These are phyloP conservation scores for Vandiemenella viatica DNA, from an alignment of 2,888 invertebrate genomes.

Conservation along the genomic window DNA sequence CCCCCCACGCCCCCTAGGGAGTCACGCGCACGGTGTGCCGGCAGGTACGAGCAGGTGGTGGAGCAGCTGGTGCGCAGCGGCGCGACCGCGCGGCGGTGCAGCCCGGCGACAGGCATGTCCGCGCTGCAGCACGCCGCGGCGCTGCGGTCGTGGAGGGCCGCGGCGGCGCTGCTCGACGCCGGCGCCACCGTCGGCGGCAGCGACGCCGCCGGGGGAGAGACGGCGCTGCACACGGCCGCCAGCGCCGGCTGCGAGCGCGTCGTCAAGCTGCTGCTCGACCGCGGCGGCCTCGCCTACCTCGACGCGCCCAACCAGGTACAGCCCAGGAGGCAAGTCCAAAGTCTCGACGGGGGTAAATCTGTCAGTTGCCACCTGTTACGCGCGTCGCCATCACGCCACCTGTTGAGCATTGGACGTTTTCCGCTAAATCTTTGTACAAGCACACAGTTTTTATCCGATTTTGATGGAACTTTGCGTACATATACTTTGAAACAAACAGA, in stretches of 20 bases:
- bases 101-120: slow-evolving; percentile 23
- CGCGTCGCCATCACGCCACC: too few species aligned
- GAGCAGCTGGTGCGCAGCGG: slow-evolving; percentile 23
- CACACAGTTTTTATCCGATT: too few species aligned
- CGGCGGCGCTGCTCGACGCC: slow-evolving; percentile 24
- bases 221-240: slow-evolving; percentile 29
- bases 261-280: slow-evolving; percentile 15
- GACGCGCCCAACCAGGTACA: slow-evolving; percentile 16
- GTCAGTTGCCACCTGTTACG: too few species aligned
- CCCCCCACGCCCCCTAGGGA: too few species aligned
- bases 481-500: too few species aligned
- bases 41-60: slow-evolving; percentile 25
- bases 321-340: too few species aligned
- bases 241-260: slow-evolving; percentile 21
- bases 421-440: too few species aligned
- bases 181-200: slow-evolving; percentile 23
- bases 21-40: too few species aligned
- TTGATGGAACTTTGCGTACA: too few species aligned
- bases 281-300: slow-evolving; percentile 11
- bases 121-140: slow-evolving; percentile 27
- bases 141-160: slow-evolving; percentile 23
- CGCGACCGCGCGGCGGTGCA: slow-evolving; percentile 17
- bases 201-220: slow-evolving; percentile 23
- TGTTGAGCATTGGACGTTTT: too few species aligned
- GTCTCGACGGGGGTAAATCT: too few species aligned